Evolutionary conservation across 2,888 invertebrate species (phyloP).

Genomic region (Drosophila mettleri): DNA sequence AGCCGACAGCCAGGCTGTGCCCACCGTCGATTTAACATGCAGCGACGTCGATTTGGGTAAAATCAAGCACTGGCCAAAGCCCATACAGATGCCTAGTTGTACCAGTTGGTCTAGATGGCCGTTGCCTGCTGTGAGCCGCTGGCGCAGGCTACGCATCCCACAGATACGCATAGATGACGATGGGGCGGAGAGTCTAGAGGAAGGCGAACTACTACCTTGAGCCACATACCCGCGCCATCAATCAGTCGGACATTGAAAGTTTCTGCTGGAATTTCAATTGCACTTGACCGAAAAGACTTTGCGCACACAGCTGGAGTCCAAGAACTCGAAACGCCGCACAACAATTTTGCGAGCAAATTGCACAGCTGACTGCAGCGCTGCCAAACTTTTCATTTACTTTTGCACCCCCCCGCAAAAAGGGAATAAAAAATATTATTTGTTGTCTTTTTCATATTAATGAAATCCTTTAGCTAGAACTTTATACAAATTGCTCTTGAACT

Average conservation of each 20-base stretch:
- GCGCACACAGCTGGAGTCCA: constrained; percentile 54
- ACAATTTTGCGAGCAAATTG: too few relatives aligned
- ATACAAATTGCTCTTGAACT: constrained; percentile 58
- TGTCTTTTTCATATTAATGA: constrained; percentile 64
- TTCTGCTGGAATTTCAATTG: constrained; percentile 42
- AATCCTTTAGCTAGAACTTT: constrained; percentile 53
- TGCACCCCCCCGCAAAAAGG: background rate
- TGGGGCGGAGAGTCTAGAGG: constrained; percentile 21
- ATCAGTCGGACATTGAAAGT: constrained; percentile 11
- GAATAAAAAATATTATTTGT: constrained; percentile 27
- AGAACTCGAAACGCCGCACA: too few relatives aligned
- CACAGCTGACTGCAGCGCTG: constrained; percentile 61
- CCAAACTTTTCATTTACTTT: constrained; percentile 60
- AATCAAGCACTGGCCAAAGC: background rate
- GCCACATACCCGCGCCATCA: constrained; percentile 3
- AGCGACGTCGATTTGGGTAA: background rate
- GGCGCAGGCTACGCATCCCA: background rate
- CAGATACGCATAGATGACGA: too few relatives aligned
- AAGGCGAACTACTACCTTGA: constrained; percentile 57
- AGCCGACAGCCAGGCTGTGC: background rate
- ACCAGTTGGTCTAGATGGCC: too few relatives aligned
- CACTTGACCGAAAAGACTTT: constrained; percentile 45
- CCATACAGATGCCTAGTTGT: background rate
- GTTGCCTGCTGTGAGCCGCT: background rate
- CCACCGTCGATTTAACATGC: constrained; percentile 36